Base-by-base conservation (phyloP, 2,797 vertebrate genomes). In the Sebastolobus alascanus region DNA sequence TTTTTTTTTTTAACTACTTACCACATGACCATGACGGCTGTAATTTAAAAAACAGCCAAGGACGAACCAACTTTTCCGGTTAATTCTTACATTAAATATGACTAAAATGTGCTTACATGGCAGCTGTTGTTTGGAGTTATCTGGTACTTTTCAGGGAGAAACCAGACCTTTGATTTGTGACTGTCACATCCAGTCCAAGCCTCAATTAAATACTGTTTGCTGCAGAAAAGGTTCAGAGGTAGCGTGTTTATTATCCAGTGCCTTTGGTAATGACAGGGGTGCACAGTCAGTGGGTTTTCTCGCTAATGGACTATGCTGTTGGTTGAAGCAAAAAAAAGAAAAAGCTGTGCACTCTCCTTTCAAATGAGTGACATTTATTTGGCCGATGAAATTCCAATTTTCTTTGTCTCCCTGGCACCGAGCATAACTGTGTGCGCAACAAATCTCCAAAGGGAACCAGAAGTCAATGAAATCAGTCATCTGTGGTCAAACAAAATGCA, bases 401-500 rank as follows among this genome's bases (percentile, higher is more conserved):
- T 73, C 75, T 84, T 88, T 87, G 86, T 83, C 67, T 92, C 70
- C 67, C 61, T 84, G 78, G 83, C 74, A 75, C 40, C 1, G 25
- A 77, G 70, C 52, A 68, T 72, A 70, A 80, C 76, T 85, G 76
- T 56, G 67, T 83, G 71, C 29, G 68, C 81, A 89, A 55, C 78
- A 71, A 70, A 69, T 72, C 73, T 89, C 84, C 80, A 56, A 82
- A 87, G 72, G 73, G 72, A 88, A 81, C 18, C 38, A 75, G 73
- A 75, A 80, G 76, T 85, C 70, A 89, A 84, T 82, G 63, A 82
- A 91, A 82, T 85, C 81, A 83, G 70, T 92, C 82, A 87, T 89
- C 81, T 87, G 83, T 80, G 83, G 80, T 84, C 75, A 83, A 87
- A 87, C 55, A 82, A 78, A 50, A 87, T 64, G 73, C 79, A 87